Base-by-base conservation (phyloP, 2,113 vertebrate genomes). In the Misgurnus mizolepis region DNA sequence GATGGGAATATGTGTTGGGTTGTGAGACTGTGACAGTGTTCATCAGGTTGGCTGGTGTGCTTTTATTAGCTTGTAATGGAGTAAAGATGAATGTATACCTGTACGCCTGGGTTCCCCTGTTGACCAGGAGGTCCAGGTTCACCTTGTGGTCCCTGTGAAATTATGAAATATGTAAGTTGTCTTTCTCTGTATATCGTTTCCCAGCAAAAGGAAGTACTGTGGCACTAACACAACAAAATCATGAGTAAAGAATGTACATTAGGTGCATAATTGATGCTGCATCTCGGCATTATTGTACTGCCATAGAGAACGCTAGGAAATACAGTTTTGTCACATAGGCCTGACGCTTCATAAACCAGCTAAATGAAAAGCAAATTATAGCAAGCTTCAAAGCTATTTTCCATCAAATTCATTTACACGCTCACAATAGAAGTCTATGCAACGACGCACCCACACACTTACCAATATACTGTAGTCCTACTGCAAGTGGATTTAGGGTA, bases 121-220 rank as follows among this genome's bases (percentile, higher is more conserved):
- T 98, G 96, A 67, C 96, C 96, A 0, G 92, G 90, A 8, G 96
- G 92, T 0, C 96, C 96, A 0, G 93, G 85, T 50, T 98, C 96
- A 88, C 96, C 96, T 2, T 87, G 83, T 67, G 92, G 93, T 55
- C 96, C 96, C 96, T 98, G 83, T 43, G 1, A 86, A 86, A 83
- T 49, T 39, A 73, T 60, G 62, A 12, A 79, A 60, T n/a, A 11
- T 2, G 11, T 3, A 18, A 27, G 15, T 75, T 61, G 58, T 50
- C 8, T 65, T 53, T 39, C 6, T 60, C 17, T 22, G 2, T 73
- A 9, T 40, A 40, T 18, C 15, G 0, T 0, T 55, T 17, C 5
- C 53, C 4, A 17, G 45, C 5, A 55, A 15, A 55, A 4, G 14
- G 15, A 17, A 11, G 39, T 18, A 47, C 9, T 74, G 40, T 47